Evolutionary conservation across 2,797 vertebrate genomes (phyloP).

Genomic region (Chloroceryle inda): DNA sequence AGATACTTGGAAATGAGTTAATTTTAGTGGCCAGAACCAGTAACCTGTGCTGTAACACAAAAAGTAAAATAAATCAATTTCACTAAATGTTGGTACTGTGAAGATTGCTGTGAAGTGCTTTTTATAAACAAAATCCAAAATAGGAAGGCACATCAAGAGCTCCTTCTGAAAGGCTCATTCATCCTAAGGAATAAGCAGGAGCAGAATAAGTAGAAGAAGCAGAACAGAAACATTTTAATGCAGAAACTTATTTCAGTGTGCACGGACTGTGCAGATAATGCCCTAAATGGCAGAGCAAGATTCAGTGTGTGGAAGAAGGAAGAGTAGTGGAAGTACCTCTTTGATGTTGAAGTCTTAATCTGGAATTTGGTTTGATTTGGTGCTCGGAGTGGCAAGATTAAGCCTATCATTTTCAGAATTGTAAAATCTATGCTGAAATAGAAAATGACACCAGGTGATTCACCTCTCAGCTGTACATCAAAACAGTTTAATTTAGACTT

Average conservation of each 20-base stretch:
- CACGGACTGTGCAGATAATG: not conserved
- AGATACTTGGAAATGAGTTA: constrained; percentile 16
- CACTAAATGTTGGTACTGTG: not conserved
- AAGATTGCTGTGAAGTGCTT: not conserved
- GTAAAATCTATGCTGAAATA: constrained; percentile 1
- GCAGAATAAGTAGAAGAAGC: not conserved
- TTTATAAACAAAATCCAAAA: not conserved
- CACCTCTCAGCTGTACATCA: not conserved
- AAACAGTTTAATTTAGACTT: not conserved
- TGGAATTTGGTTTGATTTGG: constrained; percentile 2
- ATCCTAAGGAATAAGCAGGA: not conserved
- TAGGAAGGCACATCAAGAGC: not conserved
- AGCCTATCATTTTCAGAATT: constrained; percentile 17
- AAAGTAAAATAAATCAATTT: constrained; percentile 12
- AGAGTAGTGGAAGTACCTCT: not conserved
- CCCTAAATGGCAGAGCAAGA: not conserved
- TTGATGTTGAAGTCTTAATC: constrained; percentile 16
- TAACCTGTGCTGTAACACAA: not conserved
- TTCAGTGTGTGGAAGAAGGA: not conserved
- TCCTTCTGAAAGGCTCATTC: not conserved
- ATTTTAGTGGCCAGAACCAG: not conserved
- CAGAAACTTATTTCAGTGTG: not conserved
- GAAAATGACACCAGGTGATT: not conserved
- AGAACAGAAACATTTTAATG: not conserved
- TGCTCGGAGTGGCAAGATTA: not conserved